phyloP scores from a whole-genome alignment of 2,113 vertebrate species.

The Epinephelus lanceolatus region DNA sequence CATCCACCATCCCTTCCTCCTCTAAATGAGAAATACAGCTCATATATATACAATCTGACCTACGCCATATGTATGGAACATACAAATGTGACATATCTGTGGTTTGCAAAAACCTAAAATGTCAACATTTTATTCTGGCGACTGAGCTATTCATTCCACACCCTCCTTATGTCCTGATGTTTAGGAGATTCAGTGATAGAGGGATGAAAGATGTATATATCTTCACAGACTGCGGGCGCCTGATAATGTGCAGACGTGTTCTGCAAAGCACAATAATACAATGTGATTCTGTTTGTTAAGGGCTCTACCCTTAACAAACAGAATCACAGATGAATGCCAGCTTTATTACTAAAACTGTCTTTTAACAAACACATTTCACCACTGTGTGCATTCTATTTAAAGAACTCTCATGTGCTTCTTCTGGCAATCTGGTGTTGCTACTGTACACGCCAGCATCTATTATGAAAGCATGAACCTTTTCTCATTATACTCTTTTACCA shows the following conservation, averaged over 20 bases:
- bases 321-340: not conserved
- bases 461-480: conserved; percentile 46
- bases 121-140: too few relatives aligned
- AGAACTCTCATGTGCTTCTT: not conserved
- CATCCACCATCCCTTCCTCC: too few relatives aligned
- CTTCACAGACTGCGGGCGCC: not conserved
- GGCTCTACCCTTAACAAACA: not conserved
- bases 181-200: too few relatives aligned
- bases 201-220: too few relatives aligned
- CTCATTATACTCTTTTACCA: conserved; percentile 41
- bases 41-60: too few relatives aligned
- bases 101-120: too few relatives aligned
- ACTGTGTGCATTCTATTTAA: not conserved
- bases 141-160: too few relatives aligned
- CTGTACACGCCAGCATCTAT: conserved; percentile 28
- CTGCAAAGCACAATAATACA: not conserved
- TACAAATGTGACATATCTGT: too few relatives aligned
- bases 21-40: too few relatives aligned
- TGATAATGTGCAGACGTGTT: not conserved
- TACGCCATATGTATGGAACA: too few relatives aligned
- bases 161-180: too few relatives aligned
- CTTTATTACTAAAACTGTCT: conserved; percentile 1
- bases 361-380: not conserved
- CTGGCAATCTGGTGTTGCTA: not conserved
- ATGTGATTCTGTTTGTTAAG: too few relatives aligned